Evolutionary conservation across 2,113 vertebrate species (phyloP).

Genomic region (Clarias magur): DNA sequence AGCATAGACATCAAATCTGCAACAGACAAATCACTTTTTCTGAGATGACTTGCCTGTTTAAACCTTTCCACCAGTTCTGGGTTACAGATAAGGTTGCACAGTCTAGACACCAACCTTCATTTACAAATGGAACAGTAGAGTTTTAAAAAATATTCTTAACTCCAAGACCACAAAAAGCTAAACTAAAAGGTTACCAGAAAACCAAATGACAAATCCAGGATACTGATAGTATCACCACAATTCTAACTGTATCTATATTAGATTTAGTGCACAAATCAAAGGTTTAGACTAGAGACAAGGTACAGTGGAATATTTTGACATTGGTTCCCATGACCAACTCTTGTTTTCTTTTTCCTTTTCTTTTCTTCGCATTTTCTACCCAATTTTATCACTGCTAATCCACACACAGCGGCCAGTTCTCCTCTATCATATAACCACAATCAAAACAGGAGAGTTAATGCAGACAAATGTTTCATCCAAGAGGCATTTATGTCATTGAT

Average conservation of each 20-base stretch:
- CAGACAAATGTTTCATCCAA: not conserved
- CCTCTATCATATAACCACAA: not conserved
- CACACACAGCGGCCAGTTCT: not conserved
- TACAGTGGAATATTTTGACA: not conserved
- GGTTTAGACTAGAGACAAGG: not conserved
- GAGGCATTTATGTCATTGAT: not conserved
- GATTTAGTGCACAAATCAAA: not conserved
- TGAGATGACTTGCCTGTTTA: constrained; percentile 46
- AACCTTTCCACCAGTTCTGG: constrained; percentile 44
- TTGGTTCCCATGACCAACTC: not conserved
- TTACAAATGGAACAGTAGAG: not conserved
- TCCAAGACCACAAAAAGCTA: not conserved
- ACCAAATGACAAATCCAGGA: not conserved
- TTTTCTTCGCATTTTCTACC: not conserved
- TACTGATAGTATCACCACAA: not conserved
- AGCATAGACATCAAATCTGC: constrained; percentile 49
- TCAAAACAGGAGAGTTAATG: not conserved
- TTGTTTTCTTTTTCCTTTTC: not conserved
- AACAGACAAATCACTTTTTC: constrained; percentile 53
- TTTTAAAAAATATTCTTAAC: not conserved
- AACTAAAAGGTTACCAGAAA: not conserved
- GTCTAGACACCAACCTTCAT: not conserved
- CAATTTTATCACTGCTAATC: not conserved
- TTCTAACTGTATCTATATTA: not conserved
- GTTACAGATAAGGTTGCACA: constrained; percentile 12